Conservation (phyloP, 2,888 invertebrate genomes). For the Tyria jacobaeae region DNA sequence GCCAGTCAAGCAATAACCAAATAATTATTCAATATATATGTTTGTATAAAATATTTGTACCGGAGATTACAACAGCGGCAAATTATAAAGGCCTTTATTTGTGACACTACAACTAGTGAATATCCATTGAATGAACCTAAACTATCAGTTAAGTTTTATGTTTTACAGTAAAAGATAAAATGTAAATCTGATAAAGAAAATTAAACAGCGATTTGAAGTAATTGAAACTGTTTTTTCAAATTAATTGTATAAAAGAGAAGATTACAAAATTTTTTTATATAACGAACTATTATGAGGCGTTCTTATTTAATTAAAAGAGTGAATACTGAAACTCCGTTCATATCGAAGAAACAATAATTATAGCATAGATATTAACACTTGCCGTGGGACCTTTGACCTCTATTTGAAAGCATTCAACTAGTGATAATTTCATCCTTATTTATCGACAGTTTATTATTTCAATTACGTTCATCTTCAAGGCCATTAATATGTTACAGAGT, state of each 20-base stretch:
- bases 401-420: neutral
- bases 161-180: neutral
- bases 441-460: neutral
- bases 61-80: neutral
- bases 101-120: neutral
- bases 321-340: neutral
- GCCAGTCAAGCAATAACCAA: neutral
- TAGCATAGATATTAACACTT: neutral
- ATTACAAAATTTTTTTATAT: no score
- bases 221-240: no score
- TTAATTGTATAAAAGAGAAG: no score
- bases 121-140: neutral
- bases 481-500: neutral
- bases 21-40: neutral
- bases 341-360: conserved; percentile 2
- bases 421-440: neutral
- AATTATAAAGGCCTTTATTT: neutral
- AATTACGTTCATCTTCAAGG: conserved; percentile 1
- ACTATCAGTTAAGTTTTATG: neutral
- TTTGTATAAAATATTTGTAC: neutral
- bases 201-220: no score
- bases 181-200: no score
- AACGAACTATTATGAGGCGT: neutral
- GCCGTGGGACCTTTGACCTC: neutral
- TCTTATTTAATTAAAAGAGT: neutral